Evolutionary conservation across 2,888 invertebrate species (phyloP), one percentile per base, ranked within the genome.

Genomic region (Melanargia galathea): DNA sequence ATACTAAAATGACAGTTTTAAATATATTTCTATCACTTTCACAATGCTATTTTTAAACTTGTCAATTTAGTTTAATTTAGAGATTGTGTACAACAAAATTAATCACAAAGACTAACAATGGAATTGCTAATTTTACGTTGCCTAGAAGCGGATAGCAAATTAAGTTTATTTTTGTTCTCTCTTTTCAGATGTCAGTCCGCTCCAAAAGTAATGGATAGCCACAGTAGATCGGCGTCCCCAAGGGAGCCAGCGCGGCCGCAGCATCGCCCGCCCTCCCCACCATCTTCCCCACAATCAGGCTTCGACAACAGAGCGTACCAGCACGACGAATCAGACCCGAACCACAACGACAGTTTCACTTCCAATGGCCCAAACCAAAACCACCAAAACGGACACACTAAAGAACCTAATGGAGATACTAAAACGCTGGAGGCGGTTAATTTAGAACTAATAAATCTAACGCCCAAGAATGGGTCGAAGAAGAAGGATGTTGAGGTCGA

Each of bases 391-490:
- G 88, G 89, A 8, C 87, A 89, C 77, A 84, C 71, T 69, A 85
- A 84, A 70, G 84, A 88, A 66, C 84, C 82, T 1, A 89, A 90
- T 63, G 88, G 87, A 16, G 89, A 92, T 67, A 86, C 85, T 0
- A 92, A 90, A 75, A 84, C 88, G 1, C 71, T 84, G 26, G 96
- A 96, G 91, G 96, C 96, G 38, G 96, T 96, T 67, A 96, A 96
- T 82, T 86, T 96, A 74, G 96, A 96, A 81, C 91, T 96, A 75
- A 95, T 96, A 68, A 96, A 96, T 77, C 92, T 96, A 87, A 95
- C 92, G 24, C 90, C 92, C 54, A 87, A 93, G 71, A 93, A 93
- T 71, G 93, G 93, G 6, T 85, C 92, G 1, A 93, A 93, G 72
- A 95, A 95, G 82, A 95, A 94, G 79, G 94, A 94, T 63, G 93